Base-by-base conservation (phyloP, 2,888 invertebrate genomes). In the Chymomyza procnemis region DNA sequence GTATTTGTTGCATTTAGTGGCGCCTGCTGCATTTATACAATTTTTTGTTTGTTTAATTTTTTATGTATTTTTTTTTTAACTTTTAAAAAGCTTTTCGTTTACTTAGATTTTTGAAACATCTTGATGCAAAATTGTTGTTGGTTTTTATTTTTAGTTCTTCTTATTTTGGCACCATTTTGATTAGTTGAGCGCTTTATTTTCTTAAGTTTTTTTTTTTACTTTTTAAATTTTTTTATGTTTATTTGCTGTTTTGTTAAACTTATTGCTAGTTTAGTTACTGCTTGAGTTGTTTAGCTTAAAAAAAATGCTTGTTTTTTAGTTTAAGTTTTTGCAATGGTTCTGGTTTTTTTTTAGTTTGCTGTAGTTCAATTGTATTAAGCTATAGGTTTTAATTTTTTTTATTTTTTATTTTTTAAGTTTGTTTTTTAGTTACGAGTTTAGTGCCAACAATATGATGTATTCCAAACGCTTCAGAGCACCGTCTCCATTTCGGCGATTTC, bases 401-500 rank as follows among this genome's bases (percentile, higher is more conserved):
- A 56, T 63, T 69, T 61, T 64, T 50, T 59, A 26, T 57, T 21
- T 19, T 52, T 26, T 34, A 16, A 52, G 48, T 54, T 50, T 62
- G 19, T 41, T 34, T 34, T 34, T 34, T 34, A 48, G 26, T 60
- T 67, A 52, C n/a, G 50, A 57, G n/a, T 69, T 71, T 56, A 19
- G 34, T 62, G 58, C 46, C 58, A 57, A 54, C 41, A 67, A 61
- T 68, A 61, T 73, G 46, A 47, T 59, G 41, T 46, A 58, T 21
- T 69, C 57, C 54, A 72, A 69, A 69, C 72, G 68, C 73, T 87
- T 83, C 84, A 83, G 63, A 96, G 96, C 93, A 96, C 96, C 90
- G 96, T 97, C 93, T 97, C 96, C 95, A 96, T 96, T 93, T 97
- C 96, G 87, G 96, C 96, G 82, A 95, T 94, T 92, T 95, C 95